These are phyloP conservation scores for Esox lucius DNA, from an alignment of 2,797 vertebrate species.

Conservation along the genomic window DNA sequence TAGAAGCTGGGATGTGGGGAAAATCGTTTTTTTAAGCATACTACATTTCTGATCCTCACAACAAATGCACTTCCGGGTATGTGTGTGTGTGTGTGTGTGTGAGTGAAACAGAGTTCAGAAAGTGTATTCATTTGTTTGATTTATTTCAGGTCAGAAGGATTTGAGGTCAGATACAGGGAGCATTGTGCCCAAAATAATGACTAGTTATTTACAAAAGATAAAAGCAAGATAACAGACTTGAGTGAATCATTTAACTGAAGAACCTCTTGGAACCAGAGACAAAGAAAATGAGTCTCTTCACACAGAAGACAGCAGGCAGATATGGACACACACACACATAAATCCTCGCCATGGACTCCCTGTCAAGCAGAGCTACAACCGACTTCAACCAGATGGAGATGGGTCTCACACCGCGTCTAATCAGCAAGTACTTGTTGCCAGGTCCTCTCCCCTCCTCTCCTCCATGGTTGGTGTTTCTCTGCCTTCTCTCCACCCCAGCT, in stretches of 20 bases:
- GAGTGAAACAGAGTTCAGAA: neutral
- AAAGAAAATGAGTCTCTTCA: neutral
- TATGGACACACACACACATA: neutral
- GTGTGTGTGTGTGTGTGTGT: neutral
- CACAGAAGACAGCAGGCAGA: neutral
- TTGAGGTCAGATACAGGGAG: neutral
- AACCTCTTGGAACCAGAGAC: neutral
- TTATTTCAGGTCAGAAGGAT: neutral
- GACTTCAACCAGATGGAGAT: neutral
- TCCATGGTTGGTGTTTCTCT: conserved; percentile 8
- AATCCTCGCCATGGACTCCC: conserved; percentile 6
- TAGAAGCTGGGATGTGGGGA: too few species aligned
- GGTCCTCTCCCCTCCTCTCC: neutral
- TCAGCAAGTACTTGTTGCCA: neutral
- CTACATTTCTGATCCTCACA: neutral
- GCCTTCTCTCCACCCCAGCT: conserved; percentile 13
- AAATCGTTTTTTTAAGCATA: neutral
- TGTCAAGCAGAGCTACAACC: conserved; percentile 12
- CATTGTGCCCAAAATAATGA: neutral
- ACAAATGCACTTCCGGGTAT: neutral
- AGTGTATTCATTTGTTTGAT: neutral
- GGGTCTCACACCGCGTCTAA: conserved; percentile 11
- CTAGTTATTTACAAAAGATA: neutral
- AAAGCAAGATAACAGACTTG: neutral
- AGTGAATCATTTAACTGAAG: neutral